Percentiles rank a stretch among this genome's conserved stretches.
Conservation (phyloP, 1,140 invertebrate genomes). For the Galendromus occidentalis region DNA sequence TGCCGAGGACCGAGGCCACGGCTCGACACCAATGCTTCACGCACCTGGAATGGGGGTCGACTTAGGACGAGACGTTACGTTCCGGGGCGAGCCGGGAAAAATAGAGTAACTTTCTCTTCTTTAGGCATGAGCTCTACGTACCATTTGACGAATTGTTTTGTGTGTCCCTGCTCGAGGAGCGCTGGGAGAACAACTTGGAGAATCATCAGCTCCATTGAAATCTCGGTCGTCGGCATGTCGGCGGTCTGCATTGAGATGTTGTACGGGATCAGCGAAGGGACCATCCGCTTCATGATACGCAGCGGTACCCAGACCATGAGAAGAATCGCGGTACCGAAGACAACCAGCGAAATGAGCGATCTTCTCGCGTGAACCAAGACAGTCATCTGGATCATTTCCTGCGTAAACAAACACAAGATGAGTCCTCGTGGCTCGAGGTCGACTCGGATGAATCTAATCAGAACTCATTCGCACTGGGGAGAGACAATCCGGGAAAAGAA, state of each 20-base stretch:
- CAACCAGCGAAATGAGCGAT: constrained; percentile 72
- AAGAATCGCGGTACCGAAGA: constrained; percentile 85
- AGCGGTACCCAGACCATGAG: constrained; percentile 91
- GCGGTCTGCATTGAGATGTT: constrained; percentile 43
- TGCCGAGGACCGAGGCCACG: constrained; percentile 60
- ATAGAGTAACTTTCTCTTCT: too few species aligned
- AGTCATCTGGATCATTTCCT: constrained; percentile 90
- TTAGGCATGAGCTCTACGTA: constrained; percentile 37
- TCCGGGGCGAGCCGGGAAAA: constrained; percentile 18
- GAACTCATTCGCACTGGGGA: neutral
- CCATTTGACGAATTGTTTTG: constrained; percentile 71
- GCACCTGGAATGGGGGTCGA: neutral
- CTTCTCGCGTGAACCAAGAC: constrained; percentile 71
- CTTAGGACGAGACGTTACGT: too few species aligned
- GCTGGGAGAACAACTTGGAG: constrained; percentile 91
- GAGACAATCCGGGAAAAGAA: constrained; percentile 1
- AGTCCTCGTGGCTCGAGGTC: too few species aligned
- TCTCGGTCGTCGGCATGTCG: constrained; percentile 37
- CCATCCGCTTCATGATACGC: constrained; percentile 53
- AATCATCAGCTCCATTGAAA: constrained; percentile 75
- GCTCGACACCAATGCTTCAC: constrained; percentile 50
- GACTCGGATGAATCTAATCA: too few species aligned
- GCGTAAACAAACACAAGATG: constrained; percentile 11
- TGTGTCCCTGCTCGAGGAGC: constrained; percentile 84
- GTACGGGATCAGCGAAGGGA: constrained; percentile 80